These are phyloP conservation scores for Eucriotettix oculatus DNA, from an alignment of 2,888 invertebrate species.

Conservation along the genomic window DNA sequence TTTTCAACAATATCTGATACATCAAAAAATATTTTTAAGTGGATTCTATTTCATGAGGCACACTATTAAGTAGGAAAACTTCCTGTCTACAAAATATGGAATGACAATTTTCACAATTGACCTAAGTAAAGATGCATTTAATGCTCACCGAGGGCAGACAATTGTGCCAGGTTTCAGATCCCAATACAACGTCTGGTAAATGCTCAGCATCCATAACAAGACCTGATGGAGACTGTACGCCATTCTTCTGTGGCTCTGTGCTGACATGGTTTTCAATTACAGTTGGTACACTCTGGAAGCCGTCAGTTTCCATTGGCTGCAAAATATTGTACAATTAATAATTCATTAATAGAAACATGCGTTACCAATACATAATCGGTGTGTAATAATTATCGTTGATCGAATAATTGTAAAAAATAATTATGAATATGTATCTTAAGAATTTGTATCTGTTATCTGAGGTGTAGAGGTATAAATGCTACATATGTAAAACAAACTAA, in stretches of 20 bases:
- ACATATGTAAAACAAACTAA: too few species aligned
- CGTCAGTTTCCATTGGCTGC: slow-evolving; percentile 13
- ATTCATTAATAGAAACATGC: neutral
- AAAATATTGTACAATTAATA: neutral
- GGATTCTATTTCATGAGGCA: slow-evolving; percentile 2
- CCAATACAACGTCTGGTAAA: slow-evolving; percentile 33
- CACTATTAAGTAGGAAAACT: too few species aligned
- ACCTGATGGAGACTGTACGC: slow-evolving; percentile 11
- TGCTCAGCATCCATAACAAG: slow-evolving; percentile 20
- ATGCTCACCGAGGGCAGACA: slow-evolving; percentile 37
- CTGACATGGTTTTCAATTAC: neutral
- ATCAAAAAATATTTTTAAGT: too few species aligned
- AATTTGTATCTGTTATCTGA: too few species aligned
- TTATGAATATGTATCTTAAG: too few species aligned
- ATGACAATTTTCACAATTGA: neutral
- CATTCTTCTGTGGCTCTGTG: neutral
- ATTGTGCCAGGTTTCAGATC: slow-evolving; percentile 42
- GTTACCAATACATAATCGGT: too few species aligned
- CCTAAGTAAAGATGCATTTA: neutral
- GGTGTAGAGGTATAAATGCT: too few species aligned
- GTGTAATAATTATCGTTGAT: too few species aligned
- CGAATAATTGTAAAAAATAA: too few species aligned
- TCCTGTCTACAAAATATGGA: neutral
- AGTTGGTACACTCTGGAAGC: neutral
- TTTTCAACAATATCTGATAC: too few species aligned